Evolutionary conservation across 1,140 invertebrate genomes (phyloP).

Genomic region (Portunus trituberculatus): DNA sequence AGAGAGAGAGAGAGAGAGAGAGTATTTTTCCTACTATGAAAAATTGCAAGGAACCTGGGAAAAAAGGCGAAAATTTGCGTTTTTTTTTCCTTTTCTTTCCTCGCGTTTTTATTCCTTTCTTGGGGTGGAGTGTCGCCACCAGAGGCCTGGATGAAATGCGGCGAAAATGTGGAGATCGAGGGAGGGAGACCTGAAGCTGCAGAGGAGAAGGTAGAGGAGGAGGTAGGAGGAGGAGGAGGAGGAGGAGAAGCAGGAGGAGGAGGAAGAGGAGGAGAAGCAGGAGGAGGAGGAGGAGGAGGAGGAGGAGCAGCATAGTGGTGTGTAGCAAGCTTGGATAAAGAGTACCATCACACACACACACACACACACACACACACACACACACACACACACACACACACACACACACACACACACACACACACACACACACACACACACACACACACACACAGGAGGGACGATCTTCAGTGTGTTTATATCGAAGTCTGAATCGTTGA

Average conservation of each 20-base stretch:
- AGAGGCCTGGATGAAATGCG: neutral
- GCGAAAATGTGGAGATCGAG: neutral
- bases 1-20: neutral
- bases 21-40: neutral
- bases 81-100: neutral
- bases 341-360: no score
- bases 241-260: neutral
- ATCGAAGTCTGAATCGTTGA: no score
- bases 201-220: neutral
- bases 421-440: no score
- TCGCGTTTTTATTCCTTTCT: neutral
- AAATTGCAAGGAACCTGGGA: neutral
- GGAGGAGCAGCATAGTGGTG: no score
- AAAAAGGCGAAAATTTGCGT: neutral
- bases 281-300: no score
- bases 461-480: no score
- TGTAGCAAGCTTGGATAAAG: no score
- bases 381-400: no score
- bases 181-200: neutral
- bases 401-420: no score
- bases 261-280: neutral
- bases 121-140: neutral
- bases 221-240: neutral
- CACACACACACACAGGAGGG: no score
- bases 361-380: no score